Conservation (phyloP, 2,797 vertebrate genomes). For the Novumbra hubbsi region DNA sequence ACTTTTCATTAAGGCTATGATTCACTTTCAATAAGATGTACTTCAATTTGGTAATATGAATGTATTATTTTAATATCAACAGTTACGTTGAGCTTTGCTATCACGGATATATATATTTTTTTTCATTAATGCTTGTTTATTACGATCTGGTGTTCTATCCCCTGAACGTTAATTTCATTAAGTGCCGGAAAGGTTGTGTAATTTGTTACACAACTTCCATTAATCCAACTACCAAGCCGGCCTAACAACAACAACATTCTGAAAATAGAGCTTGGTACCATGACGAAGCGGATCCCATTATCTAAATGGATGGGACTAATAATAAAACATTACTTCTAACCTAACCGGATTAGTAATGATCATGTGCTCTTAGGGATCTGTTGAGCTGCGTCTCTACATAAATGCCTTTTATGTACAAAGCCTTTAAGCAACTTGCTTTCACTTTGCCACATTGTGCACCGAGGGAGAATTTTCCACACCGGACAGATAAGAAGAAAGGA, state of each 20-base stretch:
- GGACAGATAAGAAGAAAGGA: conserved; percentile 44
- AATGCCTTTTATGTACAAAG: conserved; percentile 52
- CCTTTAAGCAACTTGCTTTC: conserved; percentile 57
- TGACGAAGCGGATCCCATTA: conserved; percentile 67
- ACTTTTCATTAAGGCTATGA: neutral
- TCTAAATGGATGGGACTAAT: conserved; percentile 71
- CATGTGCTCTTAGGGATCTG: conserved; percentile 58
- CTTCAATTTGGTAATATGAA: conserved; percentile 7
- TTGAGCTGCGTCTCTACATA: conserved; percentile 57
- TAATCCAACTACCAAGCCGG: conserved; percentile 58
- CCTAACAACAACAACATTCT: conserved; percentile 49
- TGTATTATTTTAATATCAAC: conserved; percentile 13
- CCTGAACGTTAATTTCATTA: conserved; percentile 39
- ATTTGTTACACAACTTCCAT: conserved; percentile 57
- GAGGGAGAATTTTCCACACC: conserved; percentile 38
- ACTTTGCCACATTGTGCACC: conserved; percentile 41
- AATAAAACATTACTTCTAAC: conserved; percentile 70
- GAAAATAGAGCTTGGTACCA: conserved; percentile 55
- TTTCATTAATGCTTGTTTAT: conserved; percentile 46
- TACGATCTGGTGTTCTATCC: conserved; percentile 31
- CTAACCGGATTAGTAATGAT: conserved; percentile 71
- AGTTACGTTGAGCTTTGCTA: neutral
- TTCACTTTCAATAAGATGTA: neutral
- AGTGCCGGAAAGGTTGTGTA: conserved; percentile 53
- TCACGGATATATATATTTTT: conserved; percentile 21